phyloP scores from a whole-genome alignment of 2,113 vertebrate genomes.

The Phrynocephalus versicolor region DNA sequence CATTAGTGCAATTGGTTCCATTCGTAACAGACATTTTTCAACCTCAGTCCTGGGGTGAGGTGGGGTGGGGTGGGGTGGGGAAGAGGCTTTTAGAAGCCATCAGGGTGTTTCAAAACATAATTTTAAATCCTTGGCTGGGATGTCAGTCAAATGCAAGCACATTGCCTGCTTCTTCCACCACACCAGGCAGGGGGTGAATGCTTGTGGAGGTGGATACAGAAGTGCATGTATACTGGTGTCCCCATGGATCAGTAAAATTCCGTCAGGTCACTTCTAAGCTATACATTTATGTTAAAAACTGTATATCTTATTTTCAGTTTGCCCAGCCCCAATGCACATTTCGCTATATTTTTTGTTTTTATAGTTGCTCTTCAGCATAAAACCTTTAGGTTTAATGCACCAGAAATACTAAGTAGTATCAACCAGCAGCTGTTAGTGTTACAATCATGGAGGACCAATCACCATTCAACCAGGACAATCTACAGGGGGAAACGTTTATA shows the following conservation, averaged over 20 bases:
- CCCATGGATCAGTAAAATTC: no score
- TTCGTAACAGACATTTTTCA: slow-evolving; percentile 29
- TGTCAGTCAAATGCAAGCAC: slow-evolving; percentile 8
- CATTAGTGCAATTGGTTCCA: not conserved
- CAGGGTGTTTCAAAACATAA: slow-evolving; percentile 27
- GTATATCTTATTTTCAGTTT: not conserved
- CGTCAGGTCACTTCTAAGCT: not conserved
- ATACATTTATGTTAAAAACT: not conserved
- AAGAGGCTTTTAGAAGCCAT: not conserved
- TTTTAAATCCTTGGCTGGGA: slow-evolving; percentile 1
- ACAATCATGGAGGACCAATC: no score
- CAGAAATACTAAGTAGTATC: not conserved
- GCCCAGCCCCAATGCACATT: not conserved
- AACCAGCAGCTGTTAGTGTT: not conserved
- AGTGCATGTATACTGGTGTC: no score
- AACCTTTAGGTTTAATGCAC: not conserved
- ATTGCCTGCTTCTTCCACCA: slow-evolving; percentile 13
- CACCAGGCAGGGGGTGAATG: not conserved
- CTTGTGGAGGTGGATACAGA: no score
- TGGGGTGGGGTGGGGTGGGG: no score
- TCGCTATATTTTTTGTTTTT: not conserved
- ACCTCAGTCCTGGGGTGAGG: not conserved
- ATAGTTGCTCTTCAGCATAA: not conserved
- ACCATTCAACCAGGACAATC: no score
- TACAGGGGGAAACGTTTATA: not conserved